Evolutionary conservation across 2,888 invertebrate species (phyloP).

Genomic region (Notodromas monacha): DNA sequence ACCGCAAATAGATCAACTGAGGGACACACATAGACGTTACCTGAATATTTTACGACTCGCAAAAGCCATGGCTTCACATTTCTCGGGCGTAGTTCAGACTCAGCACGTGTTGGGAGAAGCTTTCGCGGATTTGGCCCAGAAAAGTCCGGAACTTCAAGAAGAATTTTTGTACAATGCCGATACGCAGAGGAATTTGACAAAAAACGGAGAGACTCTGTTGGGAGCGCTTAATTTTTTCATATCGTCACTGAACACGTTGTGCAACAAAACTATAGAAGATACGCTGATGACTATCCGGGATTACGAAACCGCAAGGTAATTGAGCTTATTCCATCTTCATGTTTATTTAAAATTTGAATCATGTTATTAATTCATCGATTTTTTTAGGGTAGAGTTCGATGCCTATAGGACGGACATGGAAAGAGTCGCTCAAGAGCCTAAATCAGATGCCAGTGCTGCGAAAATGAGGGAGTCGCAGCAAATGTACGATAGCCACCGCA

Average conservation of each 20-base stretch:
- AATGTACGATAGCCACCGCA: constrained; percentile 49
- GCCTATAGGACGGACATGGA: constrained; percentile 85
- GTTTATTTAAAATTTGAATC: constrained; percentile 7
- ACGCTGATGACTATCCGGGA: constrained; percentile 40
- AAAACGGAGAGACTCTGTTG: constrained; percentile 68
- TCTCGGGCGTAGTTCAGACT: constrained; percentile 51
- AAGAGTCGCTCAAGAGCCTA: constrained; percentile 30
- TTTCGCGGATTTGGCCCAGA: constrained; percentile 77
- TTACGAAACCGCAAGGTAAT: constrained; percentile 39
- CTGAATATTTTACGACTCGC: constrained; percentile 52
- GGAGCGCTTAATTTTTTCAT: constrained; percentile 86
- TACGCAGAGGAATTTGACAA: constrained; percentile 63
- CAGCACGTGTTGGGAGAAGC: constrained; percentile 66
- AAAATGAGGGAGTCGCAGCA: constrained; percentile 42
- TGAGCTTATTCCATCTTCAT: constrained; percentile 8
- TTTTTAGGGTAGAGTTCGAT: constrained; percentile 62
- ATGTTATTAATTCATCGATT: neutral
- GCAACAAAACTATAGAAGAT: constrained; percentile 92
- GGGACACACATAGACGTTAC: constrained; percentile 80
- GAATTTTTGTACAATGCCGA: constrained; percentile 82
- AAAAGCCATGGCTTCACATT: constrained; percentile 51
- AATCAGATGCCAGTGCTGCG: constrained; percentile 22
- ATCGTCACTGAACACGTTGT: constrained; percentile 71
- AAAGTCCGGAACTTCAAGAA: constrained; percentile 74
- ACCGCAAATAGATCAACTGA: constrained; percentile 57